Base-by-base conservation (phyloP, 2,113 vertebrate genomes). In the Orcinus orca region DNA sequence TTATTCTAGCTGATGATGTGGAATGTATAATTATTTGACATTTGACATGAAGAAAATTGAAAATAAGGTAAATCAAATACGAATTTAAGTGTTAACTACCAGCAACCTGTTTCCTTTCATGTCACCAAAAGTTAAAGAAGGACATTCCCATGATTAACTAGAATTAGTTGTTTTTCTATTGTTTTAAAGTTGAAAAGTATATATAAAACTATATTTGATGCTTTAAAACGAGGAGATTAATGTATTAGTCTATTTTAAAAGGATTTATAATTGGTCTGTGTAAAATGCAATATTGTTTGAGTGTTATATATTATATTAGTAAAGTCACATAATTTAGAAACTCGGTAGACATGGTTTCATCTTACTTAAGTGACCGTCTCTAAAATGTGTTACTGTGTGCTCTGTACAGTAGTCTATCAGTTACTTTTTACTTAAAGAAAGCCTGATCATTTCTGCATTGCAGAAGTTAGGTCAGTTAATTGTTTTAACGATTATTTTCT, bases 41-140 rank as follows among this genome's bases (percentile, higher is more conserved):
- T 85, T 93, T 79, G 71, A 63, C 33, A 85, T 36, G 53, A 91
- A 76, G 23, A 77, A 90, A 90, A 74, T 53, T 41, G 50, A 90
- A 96, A 63, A 79, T 41, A 85, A 96, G 62, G 38, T 21, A 94
- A 92, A 92, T 74, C 55, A 81, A 68, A 62, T 80, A 58, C 26
- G 50, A 73, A 58, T 89, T 62, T 50, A 89, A 95, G 55, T 92
- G 17, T 44, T 63, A 85, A 36, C 20, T 14, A 83, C 47, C 29
- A 92, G 3, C 13, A 63, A 53, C 25, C 25, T 81, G 10, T 77
- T 82, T 93, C 8, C 20, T 88, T 74, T 67, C 38, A 77, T 87
- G 62, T 96, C 62, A 83, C 12, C 12, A 73, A 89, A 83, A 18
- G 15, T 38, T 58, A 81, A 81, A 94, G 53, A 41, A 50, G 26